phyloP scores from a whole-genome alignment of 2,113 vertebrate genomes.

The Uria aalge region DNA sequence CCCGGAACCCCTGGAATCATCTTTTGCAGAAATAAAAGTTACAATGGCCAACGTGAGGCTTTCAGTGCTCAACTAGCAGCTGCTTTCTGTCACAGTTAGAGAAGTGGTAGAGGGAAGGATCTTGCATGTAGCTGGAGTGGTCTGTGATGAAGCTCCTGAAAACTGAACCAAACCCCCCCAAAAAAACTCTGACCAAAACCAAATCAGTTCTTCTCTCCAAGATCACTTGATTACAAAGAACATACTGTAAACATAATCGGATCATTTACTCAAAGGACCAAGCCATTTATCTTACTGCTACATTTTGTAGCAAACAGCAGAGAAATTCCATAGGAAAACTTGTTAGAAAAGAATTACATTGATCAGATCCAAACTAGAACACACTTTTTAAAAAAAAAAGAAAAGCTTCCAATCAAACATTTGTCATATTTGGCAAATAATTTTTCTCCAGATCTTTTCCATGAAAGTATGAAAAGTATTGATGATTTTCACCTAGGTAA shows the following conservation, averaged over 20 bases:
- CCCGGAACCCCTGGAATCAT: not conserved
- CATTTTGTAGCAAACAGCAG: not conserved
- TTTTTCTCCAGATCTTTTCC: not conserved
- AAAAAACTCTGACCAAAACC: not conserved
- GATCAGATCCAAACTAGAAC: not conserved
- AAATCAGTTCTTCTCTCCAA: not conserved
- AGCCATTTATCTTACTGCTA: not conserved
- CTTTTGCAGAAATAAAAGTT: not conserved
- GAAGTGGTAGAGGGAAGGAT: not conserved
- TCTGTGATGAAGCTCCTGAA: not conserved
- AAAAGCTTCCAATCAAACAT: not conserved
- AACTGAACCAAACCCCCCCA: not conserved
- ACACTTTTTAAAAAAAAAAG: not conserved
- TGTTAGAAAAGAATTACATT: not conserved
- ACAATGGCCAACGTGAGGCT: not conserved
- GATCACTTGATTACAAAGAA: not conserved
- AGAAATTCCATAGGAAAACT: not conserved
- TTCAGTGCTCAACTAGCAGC: not conserved
- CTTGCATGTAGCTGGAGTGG: not conserved
- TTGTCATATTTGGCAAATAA: not conserved
- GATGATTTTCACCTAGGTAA: not conserved
- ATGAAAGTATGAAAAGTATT: not conserved
- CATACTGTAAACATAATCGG: accelerated
- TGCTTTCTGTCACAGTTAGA: not conserved
- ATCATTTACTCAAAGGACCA: not conserved